Evolutionary conservation across 2,888 invertebrate species (phyloP).

Genomic region (Halocaridina rubra): DNA sequence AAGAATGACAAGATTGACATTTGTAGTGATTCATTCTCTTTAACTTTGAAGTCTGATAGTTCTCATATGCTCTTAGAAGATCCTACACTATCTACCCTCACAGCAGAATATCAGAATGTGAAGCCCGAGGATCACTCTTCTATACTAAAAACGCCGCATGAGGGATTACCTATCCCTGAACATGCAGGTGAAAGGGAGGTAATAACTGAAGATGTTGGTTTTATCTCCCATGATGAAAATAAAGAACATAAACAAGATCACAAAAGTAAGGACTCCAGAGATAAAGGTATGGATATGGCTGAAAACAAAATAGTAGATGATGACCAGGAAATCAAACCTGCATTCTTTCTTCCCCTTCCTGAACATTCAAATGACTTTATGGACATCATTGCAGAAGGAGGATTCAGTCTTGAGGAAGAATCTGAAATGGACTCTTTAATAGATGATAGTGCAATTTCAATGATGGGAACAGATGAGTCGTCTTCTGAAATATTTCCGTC

Average conservation of each 20-base stretch:
- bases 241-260: conserved; percentile 4
- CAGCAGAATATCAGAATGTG: no score
- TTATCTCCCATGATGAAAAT: conserved; percentile 53
- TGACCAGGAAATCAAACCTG: neutral
- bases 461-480: neutral
- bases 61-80: no score
- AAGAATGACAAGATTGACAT: no score
- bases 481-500: no score
- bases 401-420: conserved; percentile 53
- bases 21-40: no score
- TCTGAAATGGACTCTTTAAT: neutral
- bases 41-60: no score
- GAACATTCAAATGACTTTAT: conserved; percentile 55
- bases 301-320: neutral
- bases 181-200: conserved; percentile 53
- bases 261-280: no score
- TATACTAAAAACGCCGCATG: no score
- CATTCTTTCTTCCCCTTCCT: conserved; percentile 34
- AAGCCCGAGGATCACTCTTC: no score
- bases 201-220: conserved; percentile 47
- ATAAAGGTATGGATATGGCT: neutral
- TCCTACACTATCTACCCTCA: no score
- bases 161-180: conserved; percentile 39
- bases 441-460: neutral
- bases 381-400: conserved; percentile 56